Percentiles rank a stretch among this genome's conserved stretches.
These are phyloP conservation scores for Entomyzon cyanotis DNA, from an alignment of 2,113 vertebrate species.

Conservation along the genomic window DNA sequence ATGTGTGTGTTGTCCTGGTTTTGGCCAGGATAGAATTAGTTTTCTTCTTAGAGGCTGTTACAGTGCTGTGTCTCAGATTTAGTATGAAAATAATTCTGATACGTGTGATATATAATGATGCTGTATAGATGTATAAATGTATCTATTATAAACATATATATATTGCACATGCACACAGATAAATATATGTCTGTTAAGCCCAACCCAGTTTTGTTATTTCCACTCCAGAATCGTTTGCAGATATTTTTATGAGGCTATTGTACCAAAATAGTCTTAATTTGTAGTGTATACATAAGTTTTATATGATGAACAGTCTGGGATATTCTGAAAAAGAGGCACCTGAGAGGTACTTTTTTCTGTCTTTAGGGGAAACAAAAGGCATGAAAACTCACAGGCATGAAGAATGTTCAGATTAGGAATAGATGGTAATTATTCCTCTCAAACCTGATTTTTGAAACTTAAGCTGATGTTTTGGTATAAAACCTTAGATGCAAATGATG, in stretches of 20 bases:
- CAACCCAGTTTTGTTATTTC: background rate
- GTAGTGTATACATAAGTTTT: background rate
- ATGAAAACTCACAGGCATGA: background rate
- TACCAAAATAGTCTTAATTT: background rate
- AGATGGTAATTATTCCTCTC: background rate
- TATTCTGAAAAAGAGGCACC: background rate
- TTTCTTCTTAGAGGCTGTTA: background rate
- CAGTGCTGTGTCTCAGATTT: background rate
- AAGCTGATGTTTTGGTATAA: background rate
- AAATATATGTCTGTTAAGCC: background rate
- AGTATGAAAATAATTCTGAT: background rate
- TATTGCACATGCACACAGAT: fast-evolving
- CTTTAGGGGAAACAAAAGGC: background rate
- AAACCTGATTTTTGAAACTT: background rate
- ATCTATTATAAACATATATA: background rate
- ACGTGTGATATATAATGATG: background rate
- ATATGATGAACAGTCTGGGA: no score
- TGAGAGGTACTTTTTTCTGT: background rate
- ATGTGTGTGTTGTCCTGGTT: background rate
- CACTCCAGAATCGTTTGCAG: background rate
- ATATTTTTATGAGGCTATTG: background rate
- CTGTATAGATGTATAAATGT: background rate
- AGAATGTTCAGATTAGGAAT: background rate
- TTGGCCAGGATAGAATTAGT: background rate
- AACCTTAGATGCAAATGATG: background rate